Conservation (phyloP, 2,888 invertebrate species). For the Actias luna region DNA sequence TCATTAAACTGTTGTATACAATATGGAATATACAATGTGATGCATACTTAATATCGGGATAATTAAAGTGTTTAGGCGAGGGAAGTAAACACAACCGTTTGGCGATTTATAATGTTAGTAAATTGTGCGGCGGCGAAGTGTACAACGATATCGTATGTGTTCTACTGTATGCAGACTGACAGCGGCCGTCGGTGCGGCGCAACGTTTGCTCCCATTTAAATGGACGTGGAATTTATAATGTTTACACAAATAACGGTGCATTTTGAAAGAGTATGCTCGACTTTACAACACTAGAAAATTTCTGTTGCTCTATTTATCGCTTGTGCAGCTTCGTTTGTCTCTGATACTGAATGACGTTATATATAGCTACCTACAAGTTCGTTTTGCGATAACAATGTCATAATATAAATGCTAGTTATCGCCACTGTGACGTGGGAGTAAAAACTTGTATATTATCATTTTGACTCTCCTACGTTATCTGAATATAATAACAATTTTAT, state of each 20-base stretch:
- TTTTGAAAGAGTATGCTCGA: not conserved
- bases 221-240: constrained; percentile 1
- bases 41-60: not conserved
- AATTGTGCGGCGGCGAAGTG: not conserved
- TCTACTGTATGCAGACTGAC: not conserved
- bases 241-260: not conserved
- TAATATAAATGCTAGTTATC: constrained; percentile 28
- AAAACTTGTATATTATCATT: constrained; percentile 34
- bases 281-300: not conserved
- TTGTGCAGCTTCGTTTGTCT: not conserved
- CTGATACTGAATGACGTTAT: constrained; percentile 32
- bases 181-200: not conserved
- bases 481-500: not conserved
- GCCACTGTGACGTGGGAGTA: constrained; percentile 35
- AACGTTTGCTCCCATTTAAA: constrained; percentile 12
- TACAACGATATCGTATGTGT: not conserved
- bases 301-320: not conserved
- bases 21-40: not conserved
- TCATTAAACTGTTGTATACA: not conserved
- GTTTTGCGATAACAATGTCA: constrained; percentile 27
- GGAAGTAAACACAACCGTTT: no score
- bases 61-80: not conserved
- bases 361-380: constrained; percentile 18
- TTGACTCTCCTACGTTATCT: constrained; percentile 25
- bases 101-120: not conserved